Percentiles rank a stretch among this genome's conserved stretches.
These are phyloP conservation scores for Poeciliopsis presidionis DNA, from an alignment of 2,797 vertebrate genomes.

Conservation along the genomic window DNA sequence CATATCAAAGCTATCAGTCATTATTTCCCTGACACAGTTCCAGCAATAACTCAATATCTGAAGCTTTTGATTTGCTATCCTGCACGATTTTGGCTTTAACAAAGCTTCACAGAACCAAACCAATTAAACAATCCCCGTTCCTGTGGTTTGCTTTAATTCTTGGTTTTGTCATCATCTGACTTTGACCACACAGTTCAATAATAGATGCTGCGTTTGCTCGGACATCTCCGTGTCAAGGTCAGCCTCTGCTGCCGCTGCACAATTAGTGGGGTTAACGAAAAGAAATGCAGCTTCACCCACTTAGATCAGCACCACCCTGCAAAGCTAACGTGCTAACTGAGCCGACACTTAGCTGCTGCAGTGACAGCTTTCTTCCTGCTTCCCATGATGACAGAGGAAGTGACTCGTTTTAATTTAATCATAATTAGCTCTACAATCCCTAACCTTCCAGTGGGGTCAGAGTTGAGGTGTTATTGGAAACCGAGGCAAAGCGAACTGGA, in stretches of 20 bases:
- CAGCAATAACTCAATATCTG: neutral
- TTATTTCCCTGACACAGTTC: neutral
- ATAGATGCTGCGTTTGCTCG: constrained; percentile 36
- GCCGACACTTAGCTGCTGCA: constrained; percentile 30
- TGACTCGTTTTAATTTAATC: constrained; percentile 59
- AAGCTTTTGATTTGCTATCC: neutral
- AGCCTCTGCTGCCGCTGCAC: constrained; percentile 14
- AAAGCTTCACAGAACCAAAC: neutral
- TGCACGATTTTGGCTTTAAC: neutral
- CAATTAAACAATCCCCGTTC: neutral
- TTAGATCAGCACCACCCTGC: constrained; percentile 52
- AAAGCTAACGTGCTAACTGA: constrained; percentile 52
- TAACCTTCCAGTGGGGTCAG: constrained; percentile 8
- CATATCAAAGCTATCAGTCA: constrained; percentile 1
- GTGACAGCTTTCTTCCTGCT: constrained; percentile 55
- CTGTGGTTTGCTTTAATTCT: neutral
- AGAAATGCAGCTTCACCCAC: constrained; percentile 28
- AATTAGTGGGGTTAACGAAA: constrained; percentile 54
- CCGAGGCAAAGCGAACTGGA: constrained; percentile 14
- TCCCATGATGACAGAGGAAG: constrained; percentile 48
- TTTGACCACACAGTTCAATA: constrained; percentile 19
- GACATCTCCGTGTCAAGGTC: constrained; percentile 36
- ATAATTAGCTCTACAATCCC: constrained; percentile 35
- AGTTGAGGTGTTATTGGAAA: constrained; percentile 33
- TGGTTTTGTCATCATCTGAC: constrained; percentile 15